Evolutionary conservation across 2,113 vertebrate species (phyloP), one percentile per base, ranked within the genome.

Genomic region (Nothobranchius kuhntae): DNA sequence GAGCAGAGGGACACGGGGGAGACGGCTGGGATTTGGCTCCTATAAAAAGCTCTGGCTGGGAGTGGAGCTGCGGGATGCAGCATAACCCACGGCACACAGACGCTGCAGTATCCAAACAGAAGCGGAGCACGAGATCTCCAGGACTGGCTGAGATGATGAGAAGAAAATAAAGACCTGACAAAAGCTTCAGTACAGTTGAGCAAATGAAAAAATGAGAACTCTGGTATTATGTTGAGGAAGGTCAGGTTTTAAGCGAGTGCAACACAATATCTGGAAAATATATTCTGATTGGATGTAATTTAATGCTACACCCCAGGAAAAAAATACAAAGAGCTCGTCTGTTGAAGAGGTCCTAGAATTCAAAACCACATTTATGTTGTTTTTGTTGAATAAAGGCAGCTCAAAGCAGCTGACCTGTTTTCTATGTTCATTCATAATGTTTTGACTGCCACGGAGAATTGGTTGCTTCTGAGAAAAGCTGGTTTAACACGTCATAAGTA

Each of bases 31-130:
- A 58, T 45, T 65, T 72, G 68, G 48, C 64, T 51, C 52, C 65
- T 71, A 75, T 77, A 77, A 75, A 75, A 69, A 67, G 61, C 59
- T 68, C 46, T 61, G 53, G 36, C 64, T 54, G 61, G 38, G 63
- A 65, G 63, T 10, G 44, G 36, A 30, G 65, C 65, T 69, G 61
- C 61, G 77, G 66, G 65, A 51, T 40, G 3, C 62, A 53, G 61
- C 35, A 17, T 9, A 50, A 66, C 75, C 75, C 53, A 50, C 55
- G 53, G 14, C 51, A 68, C 67, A 63, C 70, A 59, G 45, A 36
- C 35, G 59, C 30, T 56, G 62, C 68, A 82, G 62, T 47, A 38
- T 61, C 48, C 66, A 80, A 67, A 71, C 68, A 47, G 63, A 72
- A 35, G 53, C 54, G 53, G 26, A 51, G 47, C 51, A 26, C 10